Evolutionary conservation across 1,140 invertebrate genomes (phyloP).

Genomic region (Eurytemora carolleeae): DNA sequence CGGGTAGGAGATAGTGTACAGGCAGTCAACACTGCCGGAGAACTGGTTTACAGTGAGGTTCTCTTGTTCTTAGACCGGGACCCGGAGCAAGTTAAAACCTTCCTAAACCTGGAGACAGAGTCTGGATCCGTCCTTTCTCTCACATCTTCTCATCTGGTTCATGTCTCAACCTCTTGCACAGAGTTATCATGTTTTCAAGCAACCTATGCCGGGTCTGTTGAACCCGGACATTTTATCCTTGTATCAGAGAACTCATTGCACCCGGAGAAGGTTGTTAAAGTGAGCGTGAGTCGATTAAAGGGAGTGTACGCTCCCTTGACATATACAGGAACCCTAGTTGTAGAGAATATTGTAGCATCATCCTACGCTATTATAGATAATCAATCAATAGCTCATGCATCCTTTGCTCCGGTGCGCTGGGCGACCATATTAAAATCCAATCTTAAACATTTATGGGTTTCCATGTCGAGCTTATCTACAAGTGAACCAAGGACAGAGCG

Average conservation of each 20-base stretch:
- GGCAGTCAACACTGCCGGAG: conserved; percentile 41
- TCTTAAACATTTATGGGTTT: not conserved
- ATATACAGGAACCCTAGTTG: conserved; percentile 57
- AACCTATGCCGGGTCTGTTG: conserved; percentile 26
- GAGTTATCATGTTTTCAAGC: no score
- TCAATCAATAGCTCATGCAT: conserved; percentile 58
- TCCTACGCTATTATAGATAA: conserved; percentile 80
- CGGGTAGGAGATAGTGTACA: conserved; percentile 54
- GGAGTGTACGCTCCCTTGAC: conserved; percentile 84
- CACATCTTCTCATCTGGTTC: conserved; percentile 63
- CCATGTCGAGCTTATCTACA: not conserved
- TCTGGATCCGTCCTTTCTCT: conserved; percentile 47
- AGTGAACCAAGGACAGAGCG: not conserved
- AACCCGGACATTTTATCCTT: conserved; percentile 24
- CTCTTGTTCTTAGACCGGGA: conserved; percentile 69
- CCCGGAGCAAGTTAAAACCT: conserved; percentile 39
- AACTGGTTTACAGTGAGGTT: conserved; percentile 58
- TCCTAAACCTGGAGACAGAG: conserved; percentile 45
- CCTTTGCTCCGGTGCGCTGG: conserved; percentile 45
- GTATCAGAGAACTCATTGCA: no score
- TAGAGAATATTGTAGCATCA: conserved; percentile 71
- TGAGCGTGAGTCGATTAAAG: conserved; percentile 33
- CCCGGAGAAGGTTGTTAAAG: conserved; percentile 38
- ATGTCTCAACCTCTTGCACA: conserved; percentile 10
- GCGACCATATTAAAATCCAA: not conserved